Conservation (phyloP, 2,888 invertebrate genomes). For the Tenthredo scrophulariae region DNA sequence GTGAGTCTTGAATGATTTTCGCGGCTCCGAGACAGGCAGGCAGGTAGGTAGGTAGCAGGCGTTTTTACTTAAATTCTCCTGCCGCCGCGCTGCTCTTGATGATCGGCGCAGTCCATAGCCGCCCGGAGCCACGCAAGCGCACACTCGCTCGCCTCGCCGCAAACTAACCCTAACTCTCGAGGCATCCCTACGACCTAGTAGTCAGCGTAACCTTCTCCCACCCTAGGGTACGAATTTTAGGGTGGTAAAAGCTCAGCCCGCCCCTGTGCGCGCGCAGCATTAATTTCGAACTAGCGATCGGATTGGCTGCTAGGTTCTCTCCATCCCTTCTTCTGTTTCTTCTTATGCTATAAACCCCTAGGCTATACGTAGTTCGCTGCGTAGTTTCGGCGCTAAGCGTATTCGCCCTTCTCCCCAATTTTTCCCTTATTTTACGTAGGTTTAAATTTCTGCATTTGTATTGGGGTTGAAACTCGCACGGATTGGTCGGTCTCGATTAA, state of each 20-base stretch:
- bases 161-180: constrained; percentile 68
- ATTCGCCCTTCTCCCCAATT: neutral
- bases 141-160: constrained; percentile 71
- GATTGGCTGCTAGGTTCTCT: constrained; percentile 14
- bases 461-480: neutral
- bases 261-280: constrained; percentile 55
- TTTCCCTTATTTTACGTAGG: neutral
- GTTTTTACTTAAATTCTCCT: constrained; percentile 3
- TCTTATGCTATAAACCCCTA: neutral
- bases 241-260: constrained; percentile 30
- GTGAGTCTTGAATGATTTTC: neutral
- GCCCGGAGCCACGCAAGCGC: constrained; percentile 70
- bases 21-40: neutral
- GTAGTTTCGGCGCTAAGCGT: neutral
- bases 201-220: constrained; percentile 15
- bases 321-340: neutral
- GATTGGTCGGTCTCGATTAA: neutral
- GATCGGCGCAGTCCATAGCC: constrained; percentile 23
- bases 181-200: constrained; percentile 54
- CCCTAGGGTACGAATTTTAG: neutral
- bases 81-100: neutral
- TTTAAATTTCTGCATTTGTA: neutral
- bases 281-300: neutral
- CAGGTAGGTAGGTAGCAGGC: neutral
- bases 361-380: neutral